Base-by-base conservation (phyloP, 1,140 invertebrate genomes). In the Drosophila sturtevanti region DNA sequence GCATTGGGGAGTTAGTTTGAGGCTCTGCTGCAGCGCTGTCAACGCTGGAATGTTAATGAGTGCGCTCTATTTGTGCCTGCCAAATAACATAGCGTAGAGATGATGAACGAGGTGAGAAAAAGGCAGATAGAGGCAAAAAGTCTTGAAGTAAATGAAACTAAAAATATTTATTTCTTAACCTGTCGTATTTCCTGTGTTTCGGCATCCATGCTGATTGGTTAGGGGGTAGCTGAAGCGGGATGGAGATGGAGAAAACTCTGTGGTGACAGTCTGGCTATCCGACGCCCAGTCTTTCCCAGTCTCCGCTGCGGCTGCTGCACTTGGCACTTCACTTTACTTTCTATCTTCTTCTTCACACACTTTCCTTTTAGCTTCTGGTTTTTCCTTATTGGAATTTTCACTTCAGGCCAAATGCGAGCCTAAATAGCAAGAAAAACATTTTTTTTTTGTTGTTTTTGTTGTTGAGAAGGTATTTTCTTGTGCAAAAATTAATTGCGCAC, bases 161-260 rank as follows among this genome's bases (percentile, higher is more conserved):
- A 61, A 76, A 72, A 66, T 48, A 48, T 48, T 48, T 54, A 62
- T 60, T 60, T 61, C 55, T 72, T 84, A 77, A 90, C 89, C 89
- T 89, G 89, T 82, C 89, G 89, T 86, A 90, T 90, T 89, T 90
- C 89, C 85, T 90, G 89, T 79, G 89, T 86, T 86, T 90, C 86
- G 76, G 73, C 81, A 81, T 90, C 89, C 89, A 90, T 90, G 68
- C 68, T 89, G 80, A 51, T 78, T 72, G 41, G 52, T 38, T n/a
- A n/a, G 61, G 56, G 60, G 63, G 41, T 37, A 22, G 35, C 54
- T 48, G 41, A 52, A 52, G 64, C 67, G 60, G 64, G 58, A 66
- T 54, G 21, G 52, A 24, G 14, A 72, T 68, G 70, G 79, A 76
- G 68, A 72, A 76, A 72, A 84, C 76, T 80, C 51, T 71, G 27